A percentile compares a stretch with the other conserved stretches of the same genome.
phyloP scores from a whole-genome alignment of 2,797 vertebrate species.

The Neosalanx taihuensis region DNA sequence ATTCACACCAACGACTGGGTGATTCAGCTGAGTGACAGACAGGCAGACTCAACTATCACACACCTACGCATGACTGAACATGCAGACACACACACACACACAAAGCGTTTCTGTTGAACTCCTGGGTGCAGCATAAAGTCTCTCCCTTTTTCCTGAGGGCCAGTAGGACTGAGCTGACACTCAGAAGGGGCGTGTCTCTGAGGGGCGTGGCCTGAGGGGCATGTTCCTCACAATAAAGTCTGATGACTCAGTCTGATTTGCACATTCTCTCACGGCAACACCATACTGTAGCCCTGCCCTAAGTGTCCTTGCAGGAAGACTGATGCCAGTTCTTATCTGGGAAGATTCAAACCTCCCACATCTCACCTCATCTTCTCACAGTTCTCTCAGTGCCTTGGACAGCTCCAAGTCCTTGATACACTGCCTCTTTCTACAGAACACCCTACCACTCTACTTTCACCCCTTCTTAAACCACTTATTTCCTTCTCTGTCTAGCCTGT shows the following conservation, averaged over 20 bases:
- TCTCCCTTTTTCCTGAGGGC: not conserved
- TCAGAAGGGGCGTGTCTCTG: constrained; percentile 1
- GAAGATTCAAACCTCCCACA: not conserved
- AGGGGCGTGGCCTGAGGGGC: not conserved
- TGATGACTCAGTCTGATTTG: constrained; percentile 41
- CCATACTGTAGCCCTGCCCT: constrained; percentile 26
- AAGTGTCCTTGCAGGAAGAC: not conserved
- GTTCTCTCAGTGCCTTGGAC: not conserved
- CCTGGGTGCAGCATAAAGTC: not conserved
- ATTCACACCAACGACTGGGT: not conserved
- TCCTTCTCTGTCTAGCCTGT: not conserved
- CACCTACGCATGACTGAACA: not conserved
- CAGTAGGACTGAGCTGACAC: not conserved
- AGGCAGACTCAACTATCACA: not conserved
- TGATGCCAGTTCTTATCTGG: not conserved
- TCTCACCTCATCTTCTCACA: not conserved
- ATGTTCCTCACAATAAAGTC: constrained; percentile 16
- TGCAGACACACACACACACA: not conserved
- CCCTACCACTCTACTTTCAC: not conserved
- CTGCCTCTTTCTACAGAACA: not conserved
- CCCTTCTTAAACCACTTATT: not conserved
- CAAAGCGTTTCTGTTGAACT: not conserved
- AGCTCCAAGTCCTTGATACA: not conserved
- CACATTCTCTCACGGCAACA: constrained; percentile 35
- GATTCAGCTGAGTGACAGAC: not conserved